Conservation (phyloP, 1,140 invertebrate genomes). For the Diorhabda sublineata region DNA sequence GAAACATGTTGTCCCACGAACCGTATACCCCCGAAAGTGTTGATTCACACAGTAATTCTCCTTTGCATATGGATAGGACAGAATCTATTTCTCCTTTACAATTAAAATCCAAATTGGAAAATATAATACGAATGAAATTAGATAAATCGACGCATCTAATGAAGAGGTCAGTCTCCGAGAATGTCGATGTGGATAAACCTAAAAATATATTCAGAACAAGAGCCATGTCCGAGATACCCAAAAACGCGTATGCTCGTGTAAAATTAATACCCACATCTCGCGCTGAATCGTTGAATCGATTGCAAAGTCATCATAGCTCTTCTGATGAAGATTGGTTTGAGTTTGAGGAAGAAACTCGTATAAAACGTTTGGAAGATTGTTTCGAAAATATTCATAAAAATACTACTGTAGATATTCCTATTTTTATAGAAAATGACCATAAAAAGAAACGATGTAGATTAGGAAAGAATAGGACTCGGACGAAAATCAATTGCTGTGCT, state of each 20-base stretch:
- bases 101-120: slow-evolving; percentile 41
- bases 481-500: slow-evolving; percentile 19
- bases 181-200: slow-evolving; percentile 17
- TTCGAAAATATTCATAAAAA: slow-evolving; percentile 8
- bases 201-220: slow-evolving; percentile 29
- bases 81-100: slow-evolving; percentile 39
- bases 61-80: slow-evolving; percentile 29
- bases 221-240: slow-evolving; percentile 32
- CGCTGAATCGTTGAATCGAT: slow-evolving; percentile 24
- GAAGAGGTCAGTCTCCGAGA: slow-evolving; percentile 34
- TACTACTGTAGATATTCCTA: slow-evolving; percentile 15
- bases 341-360: slow-evolving; percentile 27
- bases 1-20: slow-evolving; percentile 52
- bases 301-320: slow-evolving; percentile 37
- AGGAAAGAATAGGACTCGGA: slow-evolving; percentile 11
- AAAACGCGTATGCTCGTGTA: slow-evolving; percentile 10
- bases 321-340: slow-evolving; percentile 39
- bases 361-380: slow-evolving; percentile 15
- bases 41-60: slow-evolving; percentile 67
- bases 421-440: slow-evolving; percentile 11
- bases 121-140: slow-evolving; percentile 32
- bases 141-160: slow-evolving; percentile 27
- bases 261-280: slow-evolving; percentile 22
- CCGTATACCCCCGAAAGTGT: slow-evolving; percentile 74
- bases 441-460: slow-evolving; percentile 12